These are phyloP conservation scores for Ditylenchus weischeri DNA, from an alignment of 2,888 invertebrate species.

Conservation along the genomic window DNA sequence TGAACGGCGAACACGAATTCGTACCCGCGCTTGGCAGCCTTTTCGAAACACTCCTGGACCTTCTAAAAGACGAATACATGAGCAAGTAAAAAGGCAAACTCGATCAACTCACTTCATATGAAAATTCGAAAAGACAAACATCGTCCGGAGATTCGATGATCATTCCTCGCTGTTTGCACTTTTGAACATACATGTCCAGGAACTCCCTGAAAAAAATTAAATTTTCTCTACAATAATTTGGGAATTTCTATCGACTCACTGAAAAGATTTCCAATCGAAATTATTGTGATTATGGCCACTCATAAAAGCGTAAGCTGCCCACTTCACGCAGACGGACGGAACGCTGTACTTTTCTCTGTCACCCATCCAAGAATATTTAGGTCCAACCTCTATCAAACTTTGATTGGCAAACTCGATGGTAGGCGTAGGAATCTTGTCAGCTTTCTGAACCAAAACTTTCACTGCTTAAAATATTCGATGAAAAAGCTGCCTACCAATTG, in stretches of 20 bases:
- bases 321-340: not conserved
- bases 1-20: conserved; percentile 22
- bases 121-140: not conserved
- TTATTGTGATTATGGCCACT: not conserved
- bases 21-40: conserved; percentile 8
- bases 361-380: not conserved
- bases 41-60: conserved; percentile 1
- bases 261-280: not conserved
- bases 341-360: not conserved
- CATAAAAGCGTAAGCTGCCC: conserved; percentile 13
- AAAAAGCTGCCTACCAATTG: conserved; percentile 7
- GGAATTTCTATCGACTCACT: not conserved
- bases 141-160: not conserved
- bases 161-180: not conserved
- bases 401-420: conserved; percentile 4
- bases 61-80: not conserved
- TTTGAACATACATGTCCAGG: not conserved
- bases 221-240: not conserved
- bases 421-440: conserved; percentile 10
- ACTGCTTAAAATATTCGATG: not conserved
- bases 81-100: not conserved
- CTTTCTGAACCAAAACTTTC: conserved; percentile 6
- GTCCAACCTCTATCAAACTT: not conserved
- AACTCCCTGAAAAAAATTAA: conserved; percentile 7
- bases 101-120: not conserved